Conservation (phyloP, 2,797 vertebrate genomes). For the Sebastes glaucus region DNA sequence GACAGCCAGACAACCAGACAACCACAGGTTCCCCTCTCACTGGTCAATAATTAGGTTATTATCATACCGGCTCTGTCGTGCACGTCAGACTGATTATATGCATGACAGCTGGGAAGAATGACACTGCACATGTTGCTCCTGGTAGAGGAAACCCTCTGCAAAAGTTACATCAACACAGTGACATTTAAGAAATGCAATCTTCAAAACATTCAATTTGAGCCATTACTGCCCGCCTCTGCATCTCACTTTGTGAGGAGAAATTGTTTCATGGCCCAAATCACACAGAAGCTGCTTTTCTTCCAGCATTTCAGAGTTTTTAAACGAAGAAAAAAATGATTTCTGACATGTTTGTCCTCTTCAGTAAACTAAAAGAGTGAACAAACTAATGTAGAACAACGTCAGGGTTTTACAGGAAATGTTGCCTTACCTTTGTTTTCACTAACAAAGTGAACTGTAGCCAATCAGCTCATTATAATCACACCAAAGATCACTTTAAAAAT, state of each 20-base stretch:
- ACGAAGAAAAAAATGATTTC: background rate
- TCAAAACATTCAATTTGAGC: background rate
- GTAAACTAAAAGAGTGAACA: background rate
- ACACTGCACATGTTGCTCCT: background rate
- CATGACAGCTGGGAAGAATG: constrained; percentile 1
- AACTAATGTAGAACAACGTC: background rate
- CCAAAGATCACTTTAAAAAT: background rate
- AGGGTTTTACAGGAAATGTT: background rate
- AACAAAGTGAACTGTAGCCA: background rate
- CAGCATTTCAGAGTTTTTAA: background rate
- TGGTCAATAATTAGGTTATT: constrained; percentile 46
- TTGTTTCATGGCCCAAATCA: background rate
- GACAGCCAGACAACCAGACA: constrained; percentile 29
- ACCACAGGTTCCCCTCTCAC: background rate
- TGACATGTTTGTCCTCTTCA: background rate
- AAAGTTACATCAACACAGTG: background rate
- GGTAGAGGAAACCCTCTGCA: background rate
- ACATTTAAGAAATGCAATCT: background rate
- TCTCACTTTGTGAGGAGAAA: background rate
- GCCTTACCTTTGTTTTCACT: background rate
- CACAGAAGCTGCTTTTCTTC: background rate
- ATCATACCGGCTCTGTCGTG: constrained; percentile 5
- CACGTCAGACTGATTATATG: background rate
- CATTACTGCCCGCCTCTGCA: background rate
- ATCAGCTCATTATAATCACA: background rate